These are phyloP conservation scores for Argyrosomus japonicus DNA, from an alignment of 2,113 vertebrate species.

Conservation along the genomic window DNA sequence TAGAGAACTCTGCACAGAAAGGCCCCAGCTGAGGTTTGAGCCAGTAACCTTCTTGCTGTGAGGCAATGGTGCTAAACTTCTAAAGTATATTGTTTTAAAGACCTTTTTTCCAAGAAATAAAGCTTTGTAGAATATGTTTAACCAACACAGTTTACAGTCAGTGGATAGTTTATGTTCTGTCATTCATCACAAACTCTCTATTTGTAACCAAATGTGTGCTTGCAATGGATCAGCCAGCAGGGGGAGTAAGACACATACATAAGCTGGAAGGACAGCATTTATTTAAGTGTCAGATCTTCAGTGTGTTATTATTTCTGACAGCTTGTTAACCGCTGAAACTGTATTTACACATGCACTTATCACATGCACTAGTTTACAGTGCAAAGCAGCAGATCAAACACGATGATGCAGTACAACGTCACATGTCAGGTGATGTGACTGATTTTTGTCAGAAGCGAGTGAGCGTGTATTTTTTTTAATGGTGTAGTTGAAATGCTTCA, in stretches of 20 bases:
- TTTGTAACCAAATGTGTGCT: neutral
- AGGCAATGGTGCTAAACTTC: no score
- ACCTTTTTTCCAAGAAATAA: no score
- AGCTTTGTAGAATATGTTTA: no score
- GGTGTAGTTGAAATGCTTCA: neutral
- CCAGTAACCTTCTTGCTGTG: no score
- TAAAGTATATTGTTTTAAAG: no score
- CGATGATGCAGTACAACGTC: neutral
- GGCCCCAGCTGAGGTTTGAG: no score
- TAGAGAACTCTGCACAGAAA: no score
- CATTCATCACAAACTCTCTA: neutral
- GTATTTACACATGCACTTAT: neutral
- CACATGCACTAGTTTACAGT: neutral
- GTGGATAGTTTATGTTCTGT: no score
- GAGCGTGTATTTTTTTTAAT: neutral
- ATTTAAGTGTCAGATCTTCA: neutral
- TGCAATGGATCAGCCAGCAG: neutral
- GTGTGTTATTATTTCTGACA: neutral
- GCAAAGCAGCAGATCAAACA: neutral
- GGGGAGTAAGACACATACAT: neutral
- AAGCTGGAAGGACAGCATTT: neutral
- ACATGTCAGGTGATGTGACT: conserved; percentile 8
- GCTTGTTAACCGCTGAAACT: neutral
- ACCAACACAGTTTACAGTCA: neutral
- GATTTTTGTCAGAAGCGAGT: neutral